phyloP scores from a whole-genome alignment of 2,797 vertebrate genomes.

The Numenius phaeopus region DNA sequence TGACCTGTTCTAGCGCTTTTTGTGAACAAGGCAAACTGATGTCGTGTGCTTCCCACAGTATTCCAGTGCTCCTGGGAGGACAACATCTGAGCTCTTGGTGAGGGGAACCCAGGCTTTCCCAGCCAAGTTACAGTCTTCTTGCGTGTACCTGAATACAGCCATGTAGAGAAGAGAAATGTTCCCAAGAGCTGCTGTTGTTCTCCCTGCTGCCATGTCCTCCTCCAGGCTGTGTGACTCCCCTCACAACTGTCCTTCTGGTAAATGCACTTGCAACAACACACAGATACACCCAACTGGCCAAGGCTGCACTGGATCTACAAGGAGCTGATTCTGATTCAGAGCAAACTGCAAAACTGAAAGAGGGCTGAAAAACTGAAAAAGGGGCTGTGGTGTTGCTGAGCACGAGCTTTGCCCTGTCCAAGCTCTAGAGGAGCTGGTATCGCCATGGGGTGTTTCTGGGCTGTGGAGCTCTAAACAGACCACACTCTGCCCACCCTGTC shows the following conservation, averaged over 20 bases:
- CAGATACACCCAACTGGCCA: fast-evolving
- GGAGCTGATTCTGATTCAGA: not conserved
- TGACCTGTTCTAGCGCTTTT: not conserved
- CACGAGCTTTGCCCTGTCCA: not conserved
- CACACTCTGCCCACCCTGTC: fast-evolving
- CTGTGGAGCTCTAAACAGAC: not conserved
- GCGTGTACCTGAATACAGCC: not conserved
- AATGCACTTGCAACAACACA: not conserved
- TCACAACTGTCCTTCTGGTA: not conserved
- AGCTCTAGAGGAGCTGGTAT: not conserved
- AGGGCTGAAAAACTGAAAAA: too few species aligned
- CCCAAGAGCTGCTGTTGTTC: not conserved
- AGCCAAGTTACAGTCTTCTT: not conserved
- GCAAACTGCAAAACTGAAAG: not conserved
- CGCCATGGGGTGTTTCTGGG: fast-evolving
- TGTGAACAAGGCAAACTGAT: not conserved
- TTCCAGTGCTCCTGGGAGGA: not conserved
- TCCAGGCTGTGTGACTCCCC: not conserved
- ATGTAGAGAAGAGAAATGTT: not conserved
- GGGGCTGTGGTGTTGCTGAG: not conserved
- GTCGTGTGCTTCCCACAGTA: not conserved
- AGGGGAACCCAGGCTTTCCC: not conserved
- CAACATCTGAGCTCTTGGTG: not conserved
- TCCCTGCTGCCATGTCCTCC: not conserved
- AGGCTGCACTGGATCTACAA: not conserved